phyloP scores from a whole-genome alignment of 2,113 vertebrate genomes.

The Dromas ardeola region DNA sequence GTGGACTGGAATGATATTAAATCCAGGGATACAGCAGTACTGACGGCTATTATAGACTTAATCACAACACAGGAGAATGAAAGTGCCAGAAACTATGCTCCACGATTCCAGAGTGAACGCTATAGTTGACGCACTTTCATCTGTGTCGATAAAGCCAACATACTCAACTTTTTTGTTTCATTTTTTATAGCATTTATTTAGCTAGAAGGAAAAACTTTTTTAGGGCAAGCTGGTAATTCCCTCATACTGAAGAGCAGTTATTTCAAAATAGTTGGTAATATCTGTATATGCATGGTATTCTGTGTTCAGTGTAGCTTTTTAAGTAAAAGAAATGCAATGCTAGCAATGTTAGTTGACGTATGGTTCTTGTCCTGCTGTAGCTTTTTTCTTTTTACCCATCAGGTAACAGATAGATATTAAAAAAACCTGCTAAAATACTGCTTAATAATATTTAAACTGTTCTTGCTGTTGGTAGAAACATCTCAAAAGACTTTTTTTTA shows the following conservation, averaged over 20 bases:
- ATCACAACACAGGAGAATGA: constrained; percentile 93
- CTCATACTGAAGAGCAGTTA: neutral
- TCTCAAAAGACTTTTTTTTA: neutral
- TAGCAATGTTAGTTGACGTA: neutral
- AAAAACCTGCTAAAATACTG: constrained; percentile 28
- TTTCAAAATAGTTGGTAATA: neutral
- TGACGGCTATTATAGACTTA: constrained; percentile 94
- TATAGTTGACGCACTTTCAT: constrained; percentile 68
- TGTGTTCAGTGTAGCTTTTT: constrained; percentile 19
- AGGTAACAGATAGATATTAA: neutral
- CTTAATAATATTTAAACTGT: neutral
- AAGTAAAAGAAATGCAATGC: neutral
- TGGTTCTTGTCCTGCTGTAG: neutral
- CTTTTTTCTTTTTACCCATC: neutral
- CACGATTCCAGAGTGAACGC: constrained; percentile 73
- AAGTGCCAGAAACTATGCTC: constrained; percentile 61
- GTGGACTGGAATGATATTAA: constrained; percentile 89
- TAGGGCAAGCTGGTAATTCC: constrained; percentile 1
- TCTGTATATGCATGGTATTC: constrained; percentile 59
- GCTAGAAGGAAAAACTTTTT: neutral
- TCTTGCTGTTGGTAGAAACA: neutral
- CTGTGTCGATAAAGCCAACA: neutral
- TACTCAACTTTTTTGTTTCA: neutral
- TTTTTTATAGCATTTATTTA: neutral
- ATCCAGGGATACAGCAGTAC: constrained; percentile 91